Conservation (phyloP, 2,888 invertebrate genomes). For the Nomada hirtipes region DNA sequence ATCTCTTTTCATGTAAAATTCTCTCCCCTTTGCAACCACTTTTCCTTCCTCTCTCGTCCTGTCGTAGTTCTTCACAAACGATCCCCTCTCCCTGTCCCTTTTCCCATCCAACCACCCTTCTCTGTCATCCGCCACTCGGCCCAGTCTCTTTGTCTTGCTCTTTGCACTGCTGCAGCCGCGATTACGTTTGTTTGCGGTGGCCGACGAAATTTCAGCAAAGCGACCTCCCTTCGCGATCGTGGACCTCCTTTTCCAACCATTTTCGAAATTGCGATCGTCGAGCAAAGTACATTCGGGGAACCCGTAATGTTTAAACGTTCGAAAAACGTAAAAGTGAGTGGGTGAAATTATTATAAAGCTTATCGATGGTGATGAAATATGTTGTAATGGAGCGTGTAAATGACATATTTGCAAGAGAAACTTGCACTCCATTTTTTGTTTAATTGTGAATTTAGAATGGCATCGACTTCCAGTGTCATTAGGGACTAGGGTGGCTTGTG, state of each 20-base stretch:
- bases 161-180: slow-evolving; percentile 16
- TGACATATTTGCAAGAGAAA: slow-evolving; percentile 64
- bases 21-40: not conserved
- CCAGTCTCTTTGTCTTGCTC: slow-evolving; percentile 38
- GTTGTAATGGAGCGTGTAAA: slow-evolving; percentile 59
- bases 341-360: not conserved
- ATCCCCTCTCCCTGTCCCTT: not conserved
- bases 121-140: not conserved
- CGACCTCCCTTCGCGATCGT: not conserved
- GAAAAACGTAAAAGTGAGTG: not conserved
- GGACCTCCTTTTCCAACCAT: not conserved
- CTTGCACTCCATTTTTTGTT: slow-evolving; percentile 39
- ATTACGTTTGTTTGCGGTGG: slow-evolving; percentile 61
- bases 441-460: not conserved
- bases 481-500: too few species aligned
- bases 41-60: too few species aligned
- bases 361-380: not conserved
- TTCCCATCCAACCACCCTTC: not conserved
- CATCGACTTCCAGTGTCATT: too few species aligned
- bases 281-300: slow-evolving; percentile 17
- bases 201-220: slow-evolving; percentile 54
- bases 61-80: too few species aligned
- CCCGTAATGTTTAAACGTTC: slow-evolving; percentile 15
- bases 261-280: slow-evolving; percentile 6
- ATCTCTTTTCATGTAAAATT: slow-evolving; percentile 36